phyloP scores from a whole-genome alignment of 2,888 invertebrate genomes.

The Cloeon dipterum region DNA sequence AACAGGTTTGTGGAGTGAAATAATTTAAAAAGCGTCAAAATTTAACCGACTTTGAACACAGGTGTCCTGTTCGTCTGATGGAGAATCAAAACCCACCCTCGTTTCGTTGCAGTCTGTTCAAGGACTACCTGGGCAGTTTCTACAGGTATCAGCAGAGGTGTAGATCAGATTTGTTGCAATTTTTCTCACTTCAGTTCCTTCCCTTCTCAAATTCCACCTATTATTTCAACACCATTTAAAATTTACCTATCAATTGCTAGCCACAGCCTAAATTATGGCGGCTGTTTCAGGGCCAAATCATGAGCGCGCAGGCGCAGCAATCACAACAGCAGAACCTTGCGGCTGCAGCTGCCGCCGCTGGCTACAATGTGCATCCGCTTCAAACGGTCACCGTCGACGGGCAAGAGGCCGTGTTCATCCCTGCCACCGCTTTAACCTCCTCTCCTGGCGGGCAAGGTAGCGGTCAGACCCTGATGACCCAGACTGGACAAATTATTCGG shows the following conservation, averaged over 20 bases:
- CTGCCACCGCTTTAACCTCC: constrained; percentile 32
- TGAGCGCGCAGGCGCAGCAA: constrained; percentile 23
- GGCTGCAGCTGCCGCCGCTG: constrained; percentile 11
- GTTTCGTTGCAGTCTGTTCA: constrained; percentile 25
- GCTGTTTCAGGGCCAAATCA: neutral
- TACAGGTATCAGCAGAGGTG: constrained; percentile 18
- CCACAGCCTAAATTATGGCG: no score
- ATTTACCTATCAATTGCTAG: no score
- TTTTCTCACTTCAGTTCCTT: no score
- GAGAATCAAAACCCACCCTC: constrained; percentile 10
- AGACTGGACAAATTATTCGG: constrained; percentile 49
- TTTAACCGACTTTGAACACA: no score
- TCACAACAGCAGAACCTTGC: constrained; percentile 29
- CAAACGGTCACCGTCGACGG: constrained; percentile 84
- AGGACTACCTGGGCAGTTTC: constrained; percentile 25
- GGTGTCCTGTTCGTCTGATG: neutral
- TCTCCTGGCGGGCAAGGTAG: constrained; percentile 11
- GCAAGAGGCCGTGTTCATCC: constrained; percentile 79
- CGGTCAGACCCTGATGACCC: constrained; percentile 22
- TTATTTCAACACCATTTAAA: no score
- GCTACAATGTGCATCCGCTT: constrained; percentile 44
- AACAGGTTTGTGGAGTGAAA: neutral
- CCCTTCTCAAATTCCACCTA: no score
- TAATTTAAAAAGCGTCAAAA: no score
- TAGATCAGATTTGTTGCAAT: no score